Evolutionary conservation across 64 coral and sea anemone species (phyloP).

Genomic region (Montipora cactus): DNA sequence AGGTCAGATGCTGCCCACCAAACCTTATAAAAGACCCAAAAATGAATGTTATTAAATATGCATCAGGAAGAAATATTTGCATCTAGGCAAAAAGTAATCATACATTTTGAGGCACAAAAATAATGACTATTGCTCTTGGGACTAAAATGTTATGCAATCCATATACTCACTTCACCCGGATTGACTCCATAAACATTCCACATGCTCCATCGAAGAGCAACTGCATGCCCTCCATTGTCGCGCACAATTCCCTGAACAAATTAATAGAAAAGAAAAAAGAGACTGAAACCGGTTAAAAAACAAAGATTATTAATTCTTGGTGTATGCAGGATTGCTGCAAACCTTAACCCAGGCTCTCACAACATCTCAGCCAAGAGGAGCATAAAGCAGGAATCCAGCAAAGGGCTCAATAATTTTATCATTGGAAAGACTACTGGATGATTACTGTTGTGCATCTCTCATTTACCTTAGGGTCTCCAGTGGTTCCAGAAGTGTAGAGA

Average conservation of each 20-base stretch:
- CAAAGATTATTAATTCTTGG: background rate
- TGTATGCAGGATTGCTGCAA: too few relatives aligned
- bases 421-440: too few relatives aligned
- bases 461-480: constrained; percentile 93
- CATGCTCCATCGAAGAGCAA: constrained; percentile 96
- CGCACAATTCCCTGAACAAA: constrained; percentile 87
- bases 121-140: background rate
- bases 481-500: constrained; percentile 98
- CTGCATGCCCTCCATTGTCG: constrained; percentile 93
- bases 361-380: too few relatives aligned
- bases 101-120: background rate
- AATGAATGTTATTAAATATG: background rate
- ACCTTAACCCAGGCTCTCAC: too few relatives aligned
- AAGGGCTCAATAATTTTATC: too few relatives aligned
- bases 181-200: constrained; percentile 88
- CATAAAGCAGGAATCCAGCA: too few relatives aligned
- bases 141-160: background rate
- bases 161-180: constrained; percentile 82
- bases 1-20: constrained; percentile 99
- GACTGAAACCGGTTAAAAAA: background rate
- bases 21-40: constrained; percentile 58
- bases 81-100: background rate
- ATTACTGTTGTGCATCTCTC: background rate
- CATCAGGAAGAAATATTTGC: too few relatives aligned
- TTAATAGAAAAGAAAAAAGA: background rate